A percentile compares a stretch with the other conserved stretches of the same genome.
These are phyloP conservation scores for Unio pictorum DNA, from an alignment of 2,888 invertebrate species.

Conservation along the genomic window DNA sequence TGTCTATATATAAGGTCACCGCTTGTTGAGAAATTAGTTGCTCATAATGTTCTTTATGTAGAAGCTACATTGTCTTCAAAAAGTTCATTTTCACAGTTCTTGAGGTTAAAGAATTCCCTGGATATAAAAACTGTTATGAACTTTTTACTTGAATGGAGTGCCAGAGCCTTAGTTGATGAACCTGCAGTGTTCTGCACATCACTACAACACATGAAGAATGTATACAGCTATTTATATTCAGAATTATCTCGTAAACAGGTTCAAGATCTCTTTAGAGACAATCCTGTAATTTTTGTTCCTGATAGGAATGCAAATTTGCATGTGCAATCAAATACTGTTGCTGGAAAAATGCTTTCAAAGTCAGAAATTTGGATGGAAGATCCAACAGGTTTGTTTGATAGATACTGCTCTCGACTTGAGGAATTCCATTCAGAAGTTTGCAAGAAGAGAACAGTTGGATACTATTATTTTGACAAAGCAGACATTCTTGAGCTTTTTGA, in stretches of 20 bases:
- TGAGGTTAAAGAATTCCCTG: constrained; percentile 50
- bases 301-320: neutral
- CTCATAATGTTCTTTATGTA: constrained; percentile 59
- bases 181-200: constrained; percentile 53
- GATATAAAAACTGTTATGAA: constrained; percentile 43
- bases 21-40: constrained; percentile 43
- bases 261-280: constrained; percentile 52
- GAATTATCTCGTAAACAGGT: constrained; percentile 51
- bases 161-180: constrained; percentile 26
- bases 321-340: constrained; percentile 7
- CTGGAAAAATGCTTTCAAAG: constrained; percentile 50
- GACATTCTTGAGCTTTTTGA: constrained; percentile 34
- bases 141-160: constrained; percentile 54
- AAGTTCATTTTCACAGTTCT: constrained; percentile 50
- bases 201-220: constrained; percentile 52
- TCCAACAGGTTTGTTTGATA: constrained; percentile 57
- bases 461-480: constrained; percentile 19
- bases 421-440: constrained; percentile 50
- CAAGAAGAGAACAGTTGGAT: constrained; percentile 35
- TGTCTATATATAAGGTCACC: constrained; percentile 31
- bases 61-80: constrained; percentile 19
- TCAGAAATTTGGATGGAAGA: constrained; percentile 66
- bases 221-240: constrained; percentile 57
- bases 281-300: constrained; percentile 63
- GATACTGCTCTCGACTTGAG: constrained; percentile 39